These are phyloP conservation scores for Thermophis baileyi DNA, from an alignment of 2,113 vertebrate species.

Conservation along the genomic window DNA sequence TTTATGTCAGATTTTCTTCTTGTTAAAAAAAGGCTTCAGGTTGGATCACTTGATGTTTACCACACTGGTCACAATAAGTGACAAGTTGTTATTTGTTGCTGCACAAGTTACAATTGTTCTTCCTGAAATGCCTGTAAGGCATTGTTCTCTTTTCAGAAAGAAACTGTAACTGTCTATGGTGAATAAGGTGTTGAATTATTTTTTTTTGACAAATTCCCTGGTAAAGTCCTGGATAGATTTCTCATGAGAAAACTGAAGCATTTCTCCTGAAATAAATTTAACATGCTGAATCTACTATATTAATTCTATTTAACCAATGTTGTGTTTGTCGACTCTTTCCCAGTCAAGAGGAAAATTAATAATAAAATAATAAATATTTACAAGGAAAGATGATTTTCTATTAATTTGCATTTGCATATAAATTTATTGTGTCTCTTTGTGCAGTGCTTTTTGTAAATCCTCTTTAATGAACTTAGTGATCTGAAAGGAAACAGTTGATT, in stretches of 20 bases:
- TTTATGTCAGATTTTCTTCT: neutral
- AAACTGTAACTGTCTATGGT: neutral
- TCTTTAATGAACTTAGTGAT: neutral
- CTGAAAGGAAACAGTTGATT: neutral
- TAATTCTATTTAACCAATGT: neutral
- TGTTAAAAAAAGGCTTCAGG: neutral
- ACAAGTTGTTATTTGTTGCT: neutral
- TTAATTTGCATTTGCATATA: slow-evolving; percentile 6
- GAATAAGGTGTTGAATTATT: neutral
- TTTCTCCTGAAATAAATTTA: slow-evolving; percentile 8
- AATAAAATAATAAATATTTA: neutral
- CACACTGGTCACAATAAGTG: neutral
- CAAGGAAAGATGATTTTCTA: neutral
- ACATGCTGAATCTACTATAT: neutral
- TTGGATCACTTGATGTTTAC: neutral
- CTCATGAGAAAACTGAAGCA: neutral
- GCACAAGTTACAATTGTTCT: neutral
- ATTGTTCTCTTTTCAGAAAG: neutral
- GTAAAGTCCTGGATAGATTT: neutral
- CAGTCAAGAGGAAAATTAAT: neutral
- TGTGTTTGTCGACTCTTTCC: neutral
- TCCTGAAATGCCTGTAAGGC: neutral
- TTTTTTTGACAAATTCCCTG: neutral
- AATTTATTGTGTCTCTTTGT: neutral
- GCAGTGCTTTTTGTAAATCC: neutral